A percentile compares a stretch with the other conserved stretches of the same genome.
Evolutionary conservation across 2,113 vertebrate species (phyloP).

Genomic region (Calidris pugnax): DNA sequence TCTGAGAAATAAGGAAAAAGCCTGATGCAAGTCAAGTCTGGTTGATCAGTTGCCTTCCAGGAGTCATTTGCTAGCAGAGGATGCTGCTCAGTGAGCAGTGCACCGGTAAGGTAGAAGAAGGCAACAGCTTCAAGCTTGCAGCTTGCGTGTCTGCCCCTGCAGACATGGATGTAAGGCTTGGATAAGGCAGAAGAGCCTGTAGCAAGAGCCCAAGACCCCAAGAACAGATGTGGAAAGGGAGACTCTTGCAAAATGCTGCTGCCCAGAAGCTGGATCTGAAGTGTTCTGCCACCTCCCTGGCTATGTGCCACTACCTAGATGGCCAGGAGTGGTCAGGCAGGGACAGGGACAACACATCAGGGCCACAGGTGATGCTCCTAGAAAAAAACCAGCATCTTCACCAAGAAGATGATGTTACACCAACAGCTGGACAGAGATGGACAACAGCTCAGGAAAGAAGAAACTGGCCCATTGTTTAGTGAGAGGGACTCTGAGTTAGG

Average conservation of each 20-base stretch:
- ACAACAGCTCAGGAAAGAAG: not conserved
- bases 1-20: not conserved
- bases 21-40: rapidly evolving
- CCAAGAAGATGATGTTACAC: not conserved
- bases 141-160: not conserved
- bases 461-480: not conserved
- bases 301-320: not conserved
- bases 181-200: not conserved
- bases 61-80: not conserved
- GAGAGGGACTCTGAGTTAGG: not conserved
- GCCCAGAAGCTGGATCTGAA: not conserved
- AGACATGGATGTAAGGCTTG: not conserved
- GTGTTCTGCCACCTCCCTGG: not conserved
- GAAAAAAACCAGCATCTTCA: not conserved
- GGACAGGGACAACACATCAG: not conserved
- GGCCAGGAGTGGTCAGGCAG: not conserved
- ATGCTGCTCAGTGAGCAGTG: not conserved
- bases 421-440: rapidly evolving
- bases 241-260: not conserved
- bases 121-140: not conserved
- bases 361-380: rapidly evolving
- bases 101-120: not conserved
- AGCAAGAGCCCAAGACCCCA: not conserved
- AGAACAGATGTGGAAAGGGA: not conserved
- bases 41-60: rapidly evolving